Conservation (phyloP, 2,888 invertebrate species). For the Diarsia dahlii region DNA sequence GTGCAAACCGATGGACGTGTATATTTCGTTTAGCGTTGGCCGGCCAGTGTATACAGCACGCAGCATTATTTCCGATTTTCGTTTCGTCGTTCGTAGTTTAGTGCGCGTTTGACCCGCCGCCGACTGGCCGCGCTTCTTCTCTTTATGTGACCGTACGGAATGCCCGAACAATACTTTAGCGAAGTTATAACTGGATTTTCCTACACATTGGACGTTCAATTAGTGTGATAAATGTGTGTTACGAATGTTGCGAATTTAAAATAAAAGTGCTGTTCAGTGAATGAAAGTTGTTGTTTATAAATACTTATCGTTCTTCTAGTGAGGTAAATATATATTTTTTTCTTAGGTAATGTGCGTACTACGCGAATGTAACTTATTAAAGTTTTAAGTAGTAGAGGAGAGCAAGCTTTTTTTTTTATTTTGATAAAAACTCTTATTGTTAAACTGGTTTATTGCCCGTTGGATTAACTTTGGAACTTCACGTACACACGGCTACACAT, state of each 20-base stretch:
- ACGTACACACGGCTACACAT: no score
- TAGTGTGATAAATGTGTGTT: conserved; percentile 48
- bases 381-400: not conserved
- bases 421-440: not conserved
- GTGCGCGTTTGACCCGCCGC: conserved; percentile 63
- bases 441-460: conserved; percentile 7
- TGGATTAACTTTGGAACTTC: conserved; percentile 6
- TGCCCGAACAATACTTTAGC: conserved; percentile 49
- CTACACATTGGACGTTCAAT: conserved; percentile 48
- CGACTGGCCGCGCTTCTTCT: conserved; percentile 50
- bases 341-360: not conserved
- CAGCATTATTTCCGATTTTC: conserved; percentile 61
- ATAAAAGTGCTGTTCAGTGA: conserved; percentile 57
- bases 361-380: not conserved
- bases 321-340: conserved; percentile 58
- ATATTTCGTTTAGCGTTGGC: conserved; percentile 14
- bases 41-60: conserved; percentile 22
- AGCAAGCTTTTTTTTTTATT: conserved; percentile 1
- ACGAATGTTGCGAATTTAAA: conserved; percentile 42
- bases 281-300: conserved; percentile 34
- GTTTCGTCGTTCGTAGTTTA: conserved; percentile 59
- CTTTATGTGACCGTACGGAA: conserved; percentile 26
- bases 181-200: conserved; percentile 59
- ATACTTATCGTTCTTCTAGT: conserved; percentile 24
- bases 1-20: conserved; percentile 29